Evolutionary conservation across 53 echinoderm and acorn worm species (phyloP), one percentile per base, ranked within the genome.

Genomic region (Paracentrotus lividus): DNA sequence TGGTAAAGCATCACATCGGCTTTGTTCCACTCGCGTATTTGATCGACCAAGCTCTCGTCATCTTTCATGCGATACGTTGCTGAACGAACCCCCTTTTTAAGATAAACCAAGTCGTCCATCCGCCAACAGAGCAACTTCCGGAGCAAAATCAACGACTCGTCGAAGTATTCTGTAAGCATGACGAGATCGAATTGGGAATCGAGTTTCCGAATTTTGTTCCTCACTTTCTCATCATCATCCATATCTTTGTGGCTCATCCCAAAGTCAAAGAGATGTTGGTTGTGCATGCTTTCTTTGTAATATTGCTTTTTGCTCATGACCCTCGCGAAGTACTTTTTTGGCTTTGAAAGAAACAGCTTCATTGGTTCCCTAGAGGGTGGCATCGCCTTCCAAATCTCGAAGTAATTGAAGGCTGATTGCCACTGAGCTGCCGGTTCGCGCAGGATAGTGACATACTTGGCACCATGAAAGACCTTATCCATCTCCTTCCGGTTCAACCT

Each of bases 341-440:
- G 60, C 21, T 67, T 43, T 9, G 65, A 57, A 42, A 95, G 27
- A 52, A 95, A 95, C 27, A 52, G 38, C 9, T 91, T 58, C 52
- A 94, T 64, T 7, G 95, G 94, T 36, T 90, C 85, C 45, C 92
- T 54, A 0, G 58, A 40, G 8, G 42, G 26, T 0, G 94, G 66
- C 49, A 94, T 26, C 6, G 84, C 57, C 10, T 76, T 26, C 15
- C 85, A 84, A 8, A 96, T 53, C 32, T 93, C 93, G 86, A 94
- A 95, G 87, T 93, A 97, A 5, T 93, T 86, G 45, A 97, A 97
- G 18, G 94, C 84, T 0, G 97, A 97, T 59, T 96, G 94, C 40
- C 95, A 93, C 59, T 95, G 95, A 14, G 94, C 94, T 38, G 88
- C 91, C 20, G 97, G 97, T 33, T 94, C 93, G 32, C 97, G 87